Evolutionary conservation across 2,797 vertebrate genomes (phyloP), one percentile per base, ranked within the genome.

Genomic region (Catharus ustulatus): DNA sequence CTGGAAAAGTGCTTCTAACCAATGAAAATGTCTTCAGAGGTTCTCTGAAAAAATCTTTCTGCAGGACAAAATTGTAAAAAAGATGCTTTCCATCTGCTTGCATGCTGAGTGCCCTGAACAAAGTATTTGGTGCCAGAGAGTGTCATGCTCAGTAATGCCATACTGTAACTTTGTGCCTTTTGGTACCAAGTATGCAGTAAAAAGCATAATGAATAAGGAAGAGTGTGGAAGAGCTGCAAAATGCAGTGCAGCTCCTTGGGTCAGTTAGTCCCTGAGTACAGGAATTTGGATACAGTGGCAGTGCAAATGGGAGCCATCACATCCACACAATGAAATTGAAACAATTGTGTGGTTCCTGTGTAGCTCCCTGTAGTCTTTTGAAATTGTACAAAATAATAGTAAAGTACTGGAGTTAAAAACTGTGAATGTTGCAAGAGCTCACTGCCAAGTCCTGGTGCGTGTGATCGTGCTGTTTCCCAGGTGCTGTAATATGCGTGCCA

Each of bases 1-100:
- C 78, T 82, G 48, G 42, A 69, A 32, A 79, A 94, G 52, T 30
- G 38, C 36, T 83, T 45, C 49, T 92, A 73, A 16, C 17, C 57
- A 55, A 27, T 58, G 55, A 45, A 82, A 32, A 45, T 91, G 42
- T 68, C 72, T 87, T 93, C 54, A 66, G 84, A 89, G 48, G 20
- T 84, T 87, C 23, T 82, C 81, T 87, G 78, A 82, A 93, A 78
- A 82, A 90, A 13, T 64, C 46, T 83, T 93, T 61, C 72, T 77
- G 52, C 17, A 10, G 74, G 36, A 69, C 64, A 79, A 82, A 85
- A 57, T 57, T 84, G 69, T 58, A 74, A 87, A 63, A 61, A 48
- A 49, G 11, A 63, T 52, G 61, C 42, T 82, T 94, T 91, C 87
- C 79, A 76, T 94, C 87, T 95, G 89, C 76, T 92, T 4, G 10